Evolutionary conservation across 2,113 vertebrate species (phyloP), one percentile per base, ranked within the genome.

Genomic region (Elgaria multicarinata): DNA sequence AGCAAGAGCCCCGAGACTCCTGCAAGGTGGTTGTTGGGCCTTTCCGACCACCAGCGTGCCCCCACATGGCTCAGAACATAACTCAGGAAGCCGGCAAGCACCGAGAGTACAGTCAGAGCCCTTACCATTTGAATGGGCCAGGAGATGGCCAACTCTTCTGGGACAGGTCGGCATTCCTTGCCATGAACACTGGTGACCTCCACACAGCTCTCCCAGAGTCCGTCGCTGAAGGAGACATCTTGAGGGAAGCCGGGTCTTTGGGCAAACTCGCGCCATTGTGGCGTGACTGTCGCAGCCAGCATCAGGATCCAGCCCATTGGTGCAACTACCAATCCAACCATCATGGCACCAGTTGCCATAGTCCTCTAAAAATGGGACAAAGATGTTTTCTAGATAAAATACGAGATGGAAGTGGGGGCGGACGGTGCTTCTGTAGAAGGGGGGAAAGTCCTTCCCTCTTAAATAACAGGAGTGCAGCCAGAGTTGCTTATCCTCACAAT

Each of bases 251-350:
- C 67, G 0, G 72, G 85, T 33, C 67, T 31, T 78, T 58, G 16
- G 1, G 50, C 4, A 71, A 92, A 81, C 24, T 90, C 89, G 24
- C 10, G 12, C 84, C 90, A 90, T 13, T 33, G 58, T 0, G 90
- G 84, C 0, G 92, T 69, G 20, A 90, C 89, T 0, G 55, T 91
- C 18, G 89, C 85, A 0, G 18, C 85, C 87, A 90, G 5, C 74
- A 92, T 77, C 84, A 93, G 53, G 64, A 88, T 66, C 90, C 93
- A 93, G 26, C 77, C 89, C 58, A 20, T 14, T 79, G 93, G 93
- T 2, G 71, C 46, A 62, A 89, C 6, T 0, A 0, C 75, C 46
- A 93, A 33, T 0, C 90, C 71, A n/a, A 81, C 28, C 9, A 16
- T 44, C 55, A 85, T 64, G 8, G 66, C 26, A 1, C 4, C 3